phyloP scores from a whole-genome alignment of 1,140 invertebrate species.

The Trigoniulus corallinus region DNA sequence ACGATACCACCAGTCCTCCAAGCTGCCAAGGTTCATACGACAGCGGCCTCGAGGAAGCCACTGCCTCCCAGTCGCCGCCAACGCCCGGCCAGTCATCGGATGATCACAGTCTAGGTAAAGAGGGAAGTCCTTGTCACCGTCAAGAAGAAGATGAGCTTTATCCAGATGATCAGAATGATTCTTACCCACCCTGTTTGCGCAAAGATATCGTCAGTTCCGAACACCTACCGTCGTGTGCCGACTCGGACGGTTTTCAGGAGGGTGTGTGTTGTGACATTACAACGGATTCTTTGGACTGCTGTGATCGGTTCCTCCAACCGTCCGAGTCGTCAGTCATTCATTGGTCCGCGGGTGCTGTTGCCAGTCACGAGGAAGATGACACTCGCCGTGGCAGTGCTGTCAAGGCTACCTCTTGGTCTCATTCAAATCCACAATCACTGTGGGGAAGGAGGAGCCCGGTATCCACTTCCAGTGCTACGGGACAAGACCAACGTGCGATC shows the following conservation, averaged over 20 bases:
- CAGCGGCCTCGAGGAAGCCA: not conserved
- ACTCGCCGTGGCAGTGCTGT: not conserved
- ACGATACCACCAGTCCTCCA: not conserved
- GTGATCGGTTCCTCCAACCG: not conserved
- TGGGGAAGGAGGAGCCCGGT: conserved; percentile 6
- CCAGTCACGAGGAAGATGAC: not conserved
- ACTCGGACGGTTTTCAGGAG: conserved; percentile 7
- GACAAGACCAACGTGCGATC: conserved; percentile 3
- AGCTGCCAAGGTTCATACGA: not conserved
- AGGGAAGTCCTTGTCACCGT: conserved; percentile 9
- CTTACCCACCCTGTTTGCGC: conserved; percentile 9
- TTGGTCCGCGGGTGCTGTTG: not conserved
- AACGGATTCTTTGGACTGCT: too few species aligned
- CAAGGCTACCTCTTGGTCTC: not conserved
- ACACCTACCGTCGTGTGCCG: conserved; percentile 11
- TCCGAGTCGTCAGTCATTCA: too few species aligned
- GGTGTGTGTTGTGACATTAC: not conserved
- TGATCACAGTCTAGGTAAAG: not conserved
- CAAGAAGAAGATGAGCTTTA: conserved; percentile 9
- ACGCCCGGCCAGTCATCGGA: not conserved
- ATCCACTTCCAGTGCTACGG: conserved; percentile 10
- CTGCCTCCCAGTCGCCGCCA: conserved; percentile 1
- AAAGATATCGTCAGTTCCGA: conserved; percentile 1
- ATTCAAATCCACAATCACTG: conserved; percentile 8
- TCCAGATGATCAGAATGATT: conserved; percentile 11